Evolutionary conservation across 2,888 invertebrate species (phyloP).

Genomic region (Sarcophaga carnaria): DNA sequence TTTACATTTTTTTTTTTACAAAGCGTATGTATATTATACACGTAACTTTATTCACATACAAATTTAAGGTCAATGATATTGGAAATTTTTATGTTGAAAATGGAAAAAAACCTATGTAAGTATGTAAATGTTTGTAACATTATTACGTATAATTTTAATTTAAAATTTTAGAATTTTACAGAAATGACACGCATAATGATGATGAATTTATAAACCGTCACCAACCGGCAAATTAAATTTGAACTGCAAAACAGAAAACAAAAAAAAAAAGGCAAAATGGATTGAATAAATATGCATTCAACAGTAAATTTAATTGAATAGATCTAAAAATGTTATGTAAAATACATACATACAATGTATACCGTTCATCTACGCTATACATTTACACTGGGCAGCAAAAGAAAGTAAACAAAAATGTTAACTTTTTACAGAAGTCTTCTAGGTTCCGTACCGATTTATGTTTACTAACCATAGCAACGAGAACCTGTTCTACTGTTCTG

Average conservation of each 20-base stretch:
- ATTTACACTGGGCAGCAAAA: constrained; percentile 27
- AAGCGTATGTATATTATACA: not conserved
- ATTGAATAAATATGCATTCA: constrained; percentile 17
- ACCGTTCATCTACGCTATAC: too few relatives aligned
- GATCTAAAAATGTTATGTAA: constrained; percentile 39
- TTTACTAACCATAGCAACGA: too few relatives aligned
- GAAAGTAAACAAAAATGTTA: too few relatives aligned
- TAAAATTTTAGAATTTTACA: constrained; percentile 15
- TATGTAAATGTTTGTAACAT: not conserved
- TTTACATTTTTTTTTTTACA: not conserved
- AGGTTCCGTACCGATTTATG: too few relatives aligned
- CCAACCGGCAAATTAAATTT: constrained; percentile 38
- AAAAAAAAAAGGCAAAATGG: not conserved
- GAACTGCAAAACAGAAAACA: constrained; percentile 1
- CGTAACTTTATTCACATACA: constrained; percentile 50
- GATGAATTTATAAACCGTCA: constrained; percentile 21
- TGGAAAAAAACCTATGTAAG: not conserved
- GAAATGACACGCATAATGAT: constrained; percentile 49
- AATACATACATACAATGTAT: too few relatives aligned
- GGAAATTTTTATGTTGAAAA: constrained; percentile 36
- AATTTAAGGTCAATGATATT: constrained; percentile 66
- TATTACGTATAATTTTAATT: not conserved
- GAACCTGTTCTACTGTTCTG: too few relatives aligned
- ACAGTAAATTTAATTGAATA: constrained; percentile 49
- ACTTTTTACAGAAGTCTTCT: too few relatives aligned